Evolutionary conservation across 2,797 vertebrate genomes (phyloP).

Genomic region (Sebastes trivittatus): DNA sequence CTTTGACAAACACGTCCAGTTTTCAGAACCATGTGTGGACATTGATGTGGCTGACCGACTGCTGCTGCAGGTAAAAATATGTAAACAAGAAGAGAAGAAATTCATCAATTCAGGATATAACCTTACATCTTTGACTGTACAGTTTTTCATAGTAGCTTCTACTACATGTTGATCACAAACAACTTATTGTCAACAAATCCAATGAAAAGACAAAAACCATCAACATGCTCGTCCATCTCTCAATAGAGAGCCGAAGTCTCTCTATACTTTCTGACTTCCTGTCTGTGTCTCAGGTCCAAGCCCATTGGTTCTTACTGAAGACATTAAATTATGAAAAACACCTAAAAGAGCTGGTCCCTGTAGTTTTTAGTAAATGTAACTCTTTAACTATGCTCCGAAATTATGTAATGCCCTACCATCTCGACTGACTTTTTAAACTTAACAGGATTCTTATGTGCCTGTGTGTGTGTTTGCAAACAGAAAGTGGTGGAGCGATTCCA

Average conservation of each 20-base stretch:
- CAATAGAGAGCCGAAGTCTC: no score
- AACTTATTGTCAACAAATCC: background rate
- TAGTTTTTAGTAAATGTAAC: no score
- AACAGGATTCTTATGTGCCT: background rate
- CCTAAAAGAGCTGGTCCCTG: background rate
- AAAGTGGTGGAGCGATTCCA: constrained; percentile 72
- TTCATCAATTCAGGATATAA: no score
- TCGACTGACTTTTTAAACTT: no score
- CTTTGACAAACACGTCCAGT: constrained; percentile 58
- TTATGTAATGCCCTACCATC: no score
- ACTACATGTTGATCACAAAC: background rate
- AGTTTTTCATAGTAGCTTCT: background rate
- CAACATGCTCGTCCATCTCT: background rate
- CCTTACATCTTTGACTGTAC: no score
- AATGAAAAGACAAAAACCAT: background rate
- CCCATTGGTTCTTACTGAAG: background rate
- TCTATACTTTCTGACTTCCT: background rate
- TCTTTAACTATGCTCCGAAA: no score
- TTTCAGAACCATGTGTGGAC: background rate
- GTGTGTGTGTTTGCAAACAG: background rate
- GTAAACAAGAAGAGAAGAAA: no score
- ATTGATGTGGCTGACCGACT: background rate
- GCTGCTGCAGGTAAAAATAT: constrained; percentile 50
- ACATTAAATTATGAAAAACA: background rate
- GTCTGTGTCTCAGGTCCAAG: background rate